A percentile compares a stretch with the other conserved stretches of the same genome.
Evolutionary conservation across 2,113 vertebrate species (phyloP).

Genomic region (Narcine bancroftii): DNA sequence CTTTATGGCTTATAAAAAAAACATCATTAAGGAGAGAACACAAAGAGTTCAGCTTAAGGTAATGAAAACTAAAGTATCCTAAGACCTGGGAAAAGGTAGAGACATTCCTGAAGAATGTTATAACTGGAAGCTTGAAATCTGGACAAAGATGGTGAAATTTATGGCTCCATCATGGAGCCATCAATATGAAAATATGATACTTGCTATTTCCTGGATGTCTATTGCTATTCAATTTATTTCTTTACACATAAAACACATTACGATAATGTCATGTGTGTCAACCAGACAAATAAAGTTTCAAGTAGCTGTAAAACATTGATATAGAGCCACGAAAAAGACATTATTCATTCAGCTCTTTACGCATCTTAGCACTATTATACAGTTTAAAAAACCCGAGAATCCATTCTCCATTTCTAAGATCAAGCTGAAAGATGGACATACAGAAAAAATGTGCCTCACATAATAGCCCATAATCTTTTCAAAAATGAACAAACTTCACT

Average conservation of each 20-base stretch:
- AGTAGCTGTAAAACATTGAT: background rate
- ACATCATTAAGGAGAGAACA: background rate
- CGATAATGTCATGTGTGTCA: background rate
- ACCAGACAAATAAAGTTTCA: background rate
- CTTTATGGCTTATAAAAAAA: background rate
- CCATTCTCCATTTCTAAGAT: background rate
- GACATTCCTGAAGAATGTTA: background rate
- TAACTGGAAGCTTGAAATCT: background rate
- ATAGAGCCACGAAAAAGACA: background rate
- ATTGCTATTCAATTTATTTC: background rate
- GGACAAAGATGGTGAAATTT: background rate
- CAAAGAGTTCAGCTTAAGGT: background rate
- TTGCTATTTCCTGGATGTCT: background rate
- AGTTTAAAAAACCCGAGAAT: background rate
- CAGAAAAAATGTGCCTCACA: background rate
- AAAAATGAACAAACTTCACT: background rate
- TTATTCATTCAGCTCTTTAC: too few relatives aligned
- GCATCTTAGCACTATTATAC: too few relatives aligned
- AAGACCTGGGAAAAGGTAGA: background rate
- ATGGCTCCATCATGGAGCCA: too few relatives aligned
- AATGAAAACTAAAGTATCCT: background rate
- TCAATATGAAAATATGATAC: too few relatives aligned
- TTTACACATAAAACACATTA: background rate
- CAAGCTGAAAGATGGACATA: background rate
- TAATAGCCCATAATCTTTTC: background rate